These are phyloP conservation scores for Tineola bisselliella DNA, from an alignment of 2,888 invertebrate species.

Conservation along the genomic window DNA sequence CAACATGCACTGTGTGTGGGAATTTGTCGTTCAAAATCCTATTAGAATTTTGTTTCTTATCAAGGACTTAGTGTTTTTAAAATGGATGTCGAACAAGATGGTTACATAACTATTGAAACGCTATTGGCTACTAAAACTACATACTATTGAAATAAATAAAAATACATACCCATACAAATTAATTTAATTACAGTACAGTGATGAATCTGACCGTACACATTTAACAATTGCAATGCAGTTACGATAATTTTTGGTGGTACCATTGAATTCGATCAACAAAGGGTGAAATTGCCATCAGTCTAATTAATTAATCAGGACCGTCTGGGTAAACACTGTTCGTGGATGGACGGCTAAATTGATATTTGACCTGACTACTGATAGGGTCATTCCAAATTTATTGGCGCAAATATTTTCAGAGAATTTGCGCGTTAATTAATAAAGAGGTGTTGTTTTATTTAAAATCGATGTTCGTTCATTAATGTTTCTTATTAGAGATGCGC, in stretches of 20 bases:
- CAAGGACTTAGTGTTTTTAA: too few species aligned
- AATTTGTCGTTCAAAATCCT: not conserved
- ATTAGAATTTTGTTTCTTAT: too few species aligned
- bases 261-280: conserved; percentile 29
- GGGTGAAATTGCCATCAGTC: conserved; percentile 33
- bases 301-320: conserved; percentile 48
- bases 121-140: too few species aligned
- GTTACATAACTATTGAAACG: too few species aligned
- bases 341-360: conserved; percentile 18
- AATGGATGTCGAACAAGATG: too few species aligned
- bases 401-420: conserved; percentile 1
- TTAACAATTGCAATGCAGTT: not conserved
- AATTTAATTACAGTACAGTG: not conserved
- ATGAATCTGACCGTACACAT: not conserved
- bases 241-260: conserved; percentile 14
- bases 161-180: too few species aligned
- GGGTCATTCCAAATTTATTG: not conserved
- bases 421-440: not conserved
- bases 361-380: conserved; percentile 20
- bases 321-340: conserved; percentile 35
- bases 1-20: not conserved
- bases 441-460: not conserved
- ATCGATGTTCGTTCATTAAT: too few species aligned
- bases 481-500: too few species aligned
- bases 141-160: too few species aligned